A percentile compares a stretch with the other conserved stretches of the same genome.
Evolutionary conservation across 2,113 vertebrate species (phyloP).

Genomic region (Callaeas wilsoni): DNA sequence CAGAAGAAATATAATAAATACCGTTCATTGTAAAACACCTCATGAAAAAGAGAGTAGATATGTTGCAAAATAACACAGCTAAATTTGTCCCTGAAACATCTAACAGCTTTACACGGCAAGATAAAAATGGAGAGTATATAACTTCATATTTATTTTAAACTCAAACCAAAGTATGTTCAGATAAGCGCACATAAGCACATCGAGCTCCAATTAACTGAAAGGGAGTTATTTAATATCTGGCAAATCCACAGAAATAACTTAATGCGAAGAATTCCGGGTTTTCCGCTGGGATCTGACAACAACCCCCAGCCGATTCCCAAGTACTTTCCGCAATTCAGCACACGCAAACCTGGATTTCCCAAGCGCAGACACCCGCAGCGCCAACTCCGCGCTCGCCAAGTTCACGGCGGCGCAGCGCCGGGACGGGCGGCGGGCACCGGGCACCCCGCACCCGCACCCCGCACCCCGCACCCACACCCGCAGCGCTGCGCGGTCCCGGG

Average conservation of each 20-base stretch:
- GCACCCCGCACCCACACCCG: too few species aligned
- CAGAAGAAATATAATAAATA: background rate
- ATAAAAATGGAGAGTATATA: background rate
- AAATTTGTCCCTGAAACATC: background rate
- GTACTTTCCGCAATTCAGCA: background rate
- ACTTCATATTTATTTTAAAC: background rate
- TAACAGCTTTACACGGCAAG: background rate
- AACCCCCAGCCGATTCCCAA: background rate
- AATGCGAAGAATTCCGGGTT: background rate
- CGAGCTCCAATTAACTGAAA: background rate
- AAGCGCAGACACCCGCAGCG: background rate
- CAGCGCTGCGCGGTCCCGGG: background rate
- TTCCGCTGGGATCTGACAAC: background rate
- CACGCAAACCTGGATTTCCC: background rate
- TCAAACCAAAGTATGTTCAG: background rate
- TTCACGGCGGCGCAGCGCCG: background rate
- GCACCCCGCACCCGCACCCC: too few species aligned
- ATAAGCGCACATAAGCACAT: background rate
- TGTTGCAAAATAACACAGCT: background rate
- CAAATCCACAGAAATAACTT: background rate
- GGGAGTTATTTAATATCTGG: fast-evolving
- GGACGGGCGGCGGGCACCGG: background rate
- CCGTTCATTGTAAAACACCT: background rate
- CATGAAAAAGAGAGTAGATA: background rate
- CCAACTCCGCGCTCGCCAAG: background rate